phyloP scores from a whole-genome alignment of 92 coral and sea anemone species.

The Paramuricea clavata region DNA sequence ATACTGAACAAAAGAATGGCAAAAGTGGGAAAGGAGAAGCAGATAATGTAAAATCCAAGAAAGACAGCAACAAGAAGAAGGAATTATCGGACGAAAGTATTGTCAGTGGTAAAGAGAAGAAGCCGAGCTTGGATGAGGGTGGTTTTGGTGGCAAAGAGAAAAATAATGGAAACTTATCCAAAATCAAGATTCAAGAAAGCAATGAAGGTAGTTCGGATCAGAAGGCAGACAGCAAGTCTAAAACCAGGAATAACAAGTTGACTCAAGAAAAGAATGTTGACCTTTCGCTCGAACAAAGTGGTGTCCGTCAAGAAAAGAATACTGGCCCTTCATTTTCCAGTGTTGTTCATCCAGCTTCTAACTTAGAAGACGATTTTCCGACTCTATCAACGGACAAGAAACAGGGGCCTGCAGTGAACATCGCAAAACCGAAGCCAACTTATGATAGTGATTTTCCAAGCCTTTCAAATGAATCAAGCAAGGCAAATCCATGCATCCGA shows the following conservation, averaged over 20 bases:
- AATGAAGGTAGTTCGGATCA: background rate
- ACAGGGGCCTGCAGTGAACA: constrained; percentile 33
- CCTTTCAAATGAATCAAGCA: constrained; percentile 7
- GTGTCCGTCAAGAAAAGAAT: background rate
- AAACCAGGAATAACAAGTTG: background rate
- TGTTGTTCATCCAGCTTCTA: constrained; percentile 4
- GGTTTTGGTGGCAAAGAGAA: background rate
- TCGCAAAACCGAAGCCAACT: background rate
- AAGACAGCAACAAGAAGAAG: background rate
- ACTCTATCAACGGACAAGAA: constrained; percentile 16
- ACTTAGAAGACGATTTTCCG: constrained; percentile 8
- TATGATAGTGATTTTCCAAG: constrained; percentile 39
- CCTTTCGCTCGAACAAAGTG: background rate
- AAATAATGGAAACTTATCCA: background rate
- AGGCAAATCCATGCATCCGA: background rate
- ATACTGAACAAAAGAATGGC: background rate
- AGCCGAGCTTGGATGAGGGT: background rate
- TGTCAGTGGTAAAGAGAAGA: background rate
- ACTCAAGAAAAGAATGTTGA: background rate
- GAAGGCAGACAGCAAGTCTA: background rate
- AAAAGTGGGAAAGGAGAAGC: background rate
- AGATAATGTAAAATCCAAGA: background rate
- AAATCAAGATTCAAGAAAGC: background rate
- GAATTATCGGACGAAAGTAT: background rate
- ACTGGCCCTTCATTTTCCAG: background rate